Percentiles rank a stretch among this genome's conserved stretches.
These are phyloP conservation scores for Limosa lapponica DNA, from an alignment of 2,797 vertebrate species.

Conservation along the genomic window DNA sequence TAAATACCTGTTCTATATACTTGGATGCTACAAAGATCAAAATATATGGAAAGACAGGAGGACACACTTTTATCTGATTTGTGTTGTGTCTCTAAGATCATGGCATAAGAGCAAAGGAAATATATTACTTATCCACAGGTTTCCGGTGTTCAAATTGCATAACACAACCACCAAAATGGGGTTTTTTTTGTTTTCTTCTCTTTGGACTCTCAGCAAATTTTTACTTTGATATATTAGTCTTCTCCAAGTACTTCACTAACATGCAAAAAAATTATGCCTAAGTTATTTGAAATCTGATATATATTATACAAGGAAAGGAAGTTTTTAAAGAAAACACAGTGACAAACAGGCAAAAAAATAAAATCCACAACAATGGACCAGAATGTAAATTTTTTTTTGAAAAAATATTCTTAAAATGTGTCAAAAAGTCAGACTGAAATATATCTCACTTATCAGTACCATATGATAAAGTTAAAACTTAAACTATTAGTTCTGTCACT, in stretches of 20 bases:
- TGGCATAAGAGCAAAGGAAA: background rate
- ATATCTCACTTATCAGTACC: background rate
- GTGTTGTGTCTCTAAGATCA: background rate
- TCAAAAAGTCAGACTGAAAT: background rate
- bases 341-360: background rate
- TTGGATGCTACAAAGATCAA: background rate
- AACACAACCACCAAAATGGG: background rate
- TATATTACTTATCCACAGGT: background rate
- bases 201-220: background rate
- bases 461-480: background rate
- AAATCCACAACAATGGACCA: background rate
- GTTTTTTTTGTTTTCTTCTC: background rate
- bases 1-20: background rate
- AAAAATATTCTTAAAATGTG: background rate
- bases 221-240: background rate
- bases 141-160: background rate
- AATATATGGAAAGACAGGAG: background rate
- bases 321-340: background rate
- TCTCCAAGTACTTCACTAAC: background rate
- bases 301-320: background rate
- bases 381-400: accelerated
- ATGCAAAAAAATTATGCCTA: background rate
- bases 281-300: background rate
- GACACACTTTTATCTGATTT: background rate
- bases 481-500: background rate